Evolutionary conservation across 2,113 vertebrate species (phyloP).

Genomic region (Tachysurus fulvidraco): DNA sequence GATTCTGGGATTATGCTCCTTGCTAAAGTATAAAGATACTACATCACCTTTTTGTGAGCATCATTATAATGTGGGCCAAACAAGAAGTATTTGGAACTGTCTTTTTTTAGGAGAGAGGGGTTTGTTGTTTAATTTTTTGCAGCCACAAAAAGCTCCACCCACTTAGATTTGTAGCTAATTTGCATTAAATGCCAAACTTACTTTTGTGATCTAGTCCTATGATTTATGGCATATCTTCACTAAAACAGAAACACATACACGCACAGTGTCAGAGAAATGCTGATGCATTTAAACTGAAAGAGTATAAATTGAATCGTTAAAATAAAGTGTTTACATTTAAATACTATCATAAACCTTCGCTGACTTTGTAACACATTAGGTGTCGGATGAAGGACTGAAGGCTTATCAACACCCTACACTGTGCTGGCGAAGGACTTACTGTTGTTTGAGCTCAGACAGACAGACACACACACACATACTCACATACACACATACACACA

Average conservation of each 20-base stretch:
- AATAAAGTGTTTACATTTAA: neutral
- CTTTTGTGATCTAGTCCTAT: neutral
- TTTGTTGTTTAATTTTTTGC: too few species aligned
- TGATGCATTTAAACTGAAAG: neutral
- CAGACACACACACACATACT: neutral
- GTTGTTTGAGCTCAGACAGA: constrained; percentile 3
- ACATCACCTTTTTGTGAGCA: neutral
- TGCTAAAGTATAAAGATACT: neutral
- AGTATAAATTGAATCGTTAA: neutral
- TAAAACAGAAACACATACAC: neutral
- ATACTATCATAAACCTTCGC: neutral
- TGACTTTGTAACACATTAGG: neutral
- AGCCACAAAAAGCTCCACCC: neutral
- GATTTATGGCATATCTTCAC: neutral
- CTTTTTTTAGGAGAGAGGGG: too few species aligned
- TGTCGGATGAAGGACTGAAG: neutral
- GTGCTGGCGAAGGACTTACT: neutral
- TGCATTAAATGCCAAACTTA: neutral
- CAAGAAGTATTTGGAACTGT: neutral
- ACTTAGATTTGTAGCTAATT: neutral
- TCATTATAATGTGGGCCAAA: neutral
- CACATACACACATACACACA: neutral
- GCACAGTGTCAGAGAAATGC: neutral
- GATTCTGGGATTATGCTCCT: neutral
- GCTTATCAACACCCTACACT: neutral